Conservation (phyloP, 2,113 vertebrate species). For the Mobula birostris region DNA sequence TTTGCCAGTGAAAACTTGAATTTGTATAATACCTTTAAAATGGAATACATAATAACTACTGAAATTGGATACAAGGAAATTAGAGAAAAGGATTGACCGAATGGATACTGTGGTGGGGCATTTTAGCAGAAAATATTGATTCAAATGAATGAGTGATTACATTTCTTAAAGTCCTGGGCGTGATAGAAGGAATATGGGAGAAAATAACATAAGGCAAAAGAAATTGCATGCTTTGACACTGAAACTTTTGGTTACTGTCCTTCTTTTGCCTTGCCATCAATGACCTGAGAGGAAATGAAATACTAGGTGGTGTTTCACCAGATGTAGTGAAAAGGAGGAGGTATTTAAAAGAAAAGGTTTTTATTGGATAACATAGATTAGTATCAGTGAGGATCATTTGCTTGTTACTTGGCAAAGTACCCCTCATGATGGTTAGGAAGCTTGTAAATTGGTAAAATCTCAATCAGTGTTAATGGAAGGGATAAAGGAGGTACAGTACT, state of each 20-base stretch:
- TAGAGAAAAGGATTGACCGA: neutral
- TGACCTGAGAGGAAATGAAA: neutral
- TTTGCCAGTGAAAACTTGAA: neutral
- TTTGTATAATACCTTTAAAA: neutral
- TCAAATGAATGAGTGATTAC: neutral
- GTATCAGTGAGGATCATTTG: neutral
- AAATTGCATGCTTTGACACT: neutral
- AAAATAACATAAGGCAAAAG: neutral
- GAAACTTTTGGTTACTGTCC: too few relatives aligned
- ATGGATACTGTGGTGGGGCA: neutral
- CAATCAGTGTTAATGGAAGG: too few relatives aligned
- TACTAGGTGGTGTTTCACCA: neutral
- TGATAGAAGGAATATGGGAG: neutral
- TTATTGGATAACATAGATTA: neutral
- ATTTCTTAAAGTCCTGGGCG: neutral
- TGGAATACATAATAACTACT: neutral
- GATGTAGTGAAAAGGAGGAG: neutral
- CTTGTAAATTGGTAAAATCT: neutral
- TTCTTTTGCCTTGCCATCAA: neutral
- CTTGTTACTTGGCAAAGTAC: neutral
- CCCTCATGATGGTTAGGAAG: neutral
- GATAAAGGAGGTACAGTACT: too few relatives aligned
- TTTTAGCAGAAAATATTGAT: neutral
- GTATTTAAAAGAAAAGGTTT: too few relatives aligned
- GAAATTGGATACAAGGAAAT: neutral